Percentiles rank a stretch among this genome's conserved stretches.
These are phyloP conservation scores for Phocoena phocoena DNA, from an alignment of 2,113 vertebrate genomes.

Conservation along the genomic window DNA sequence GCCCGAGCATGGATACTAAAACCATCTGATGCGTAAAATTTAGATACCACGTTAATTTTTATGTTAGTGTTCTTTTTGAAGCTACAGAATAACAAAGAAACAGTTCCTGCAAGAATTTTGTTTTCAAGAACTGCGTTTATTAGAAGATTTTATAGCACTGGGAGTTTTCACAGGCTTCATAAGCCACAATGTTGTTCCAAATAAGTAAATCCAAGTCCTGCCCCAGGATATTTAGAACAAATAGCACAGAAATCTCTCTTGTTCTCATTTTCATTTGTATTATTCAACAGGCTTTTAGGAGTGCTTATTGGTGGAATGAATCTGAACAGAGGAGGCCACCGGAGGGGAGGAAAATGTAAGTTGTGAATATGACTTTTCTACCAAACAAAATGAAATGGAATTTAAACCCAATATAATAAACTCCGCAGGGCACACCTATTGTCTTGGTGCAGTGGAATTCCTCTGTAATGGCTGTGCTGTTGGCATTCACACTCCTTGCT, in stretches of 20 bases:
- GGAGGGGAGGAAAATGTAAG: background rate
- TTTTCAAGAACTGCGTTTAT: background rate
- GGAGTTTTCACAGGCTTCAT: background rate
- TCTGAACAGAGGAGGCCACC: background rate
- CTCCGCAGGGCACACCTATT: background rate
- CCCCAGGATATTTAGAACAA: background rate
- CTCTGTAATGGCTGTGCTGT: background rate
- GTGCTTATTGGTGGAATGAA: background rate
- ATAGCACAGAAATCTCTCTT: background rate
- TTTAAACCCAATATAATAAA: background rate
- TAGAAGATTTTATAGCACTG: background rate
- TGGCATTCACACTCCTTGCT: background rate
- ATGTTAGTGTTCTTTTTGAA: background rate
- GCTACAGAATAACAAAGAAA: background rate
- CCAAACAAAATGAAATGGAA: background rate
- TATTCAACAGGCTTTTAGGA: background rate
- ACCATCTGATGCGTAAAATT: background rate
- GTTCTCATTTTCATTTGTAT: background rate
- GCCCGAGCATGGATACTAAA: fast-evolving
- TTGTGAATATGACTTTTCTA: constrained; percentile 28
- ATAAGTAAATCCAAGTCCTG: background rate
- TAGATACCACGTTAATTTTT: background rate
- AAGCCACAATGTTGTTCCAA: background rate
- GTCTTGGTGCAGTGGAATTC: background rate
- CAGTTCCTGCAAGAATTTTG: background rate